Evolutionary conservation across 2,888 invertebrate genomes (phyloP).

Genomic region (Crepidodera aurea): DNA sequence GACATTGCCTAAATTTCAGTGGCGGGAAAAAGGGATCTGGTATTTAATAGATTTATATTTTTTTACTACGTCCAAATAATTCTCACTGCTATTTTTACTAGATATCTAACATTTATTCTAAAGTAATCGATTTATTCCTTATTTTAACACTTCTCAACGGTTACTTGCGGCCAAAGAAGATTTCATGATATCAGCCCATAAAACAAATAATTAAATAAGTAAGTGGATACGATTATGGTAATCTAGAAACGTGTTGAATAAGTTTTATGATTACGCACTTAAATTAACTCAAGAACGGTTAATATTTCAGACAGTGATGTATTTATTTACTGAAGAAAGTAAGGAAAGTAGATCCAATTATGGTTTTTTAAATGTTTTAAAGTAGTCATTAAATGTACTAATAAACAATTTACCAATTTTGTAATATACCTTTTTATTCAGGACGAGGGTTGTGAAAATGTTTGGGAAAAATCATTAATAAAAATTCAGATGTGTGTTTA

Average conservation of each 20-base stretch:
- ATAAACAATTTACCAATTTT: too few relatives aligned
- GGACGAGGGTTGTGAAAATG: too few relatives aligned
- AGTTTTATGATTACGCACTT: slow-evolving; percentile 14
- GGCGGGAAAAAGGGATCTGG: too few relatives aligned
- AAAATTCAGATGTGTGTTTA: too few relatives aligned
- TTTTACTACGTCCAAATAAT: too few relatives aligned
- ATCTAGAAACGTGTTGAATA: slow-evolving; percentile 18
- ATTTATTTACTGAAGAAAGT: slow-evolving; percentile 14
- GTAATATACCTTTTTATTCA: too few relatives aligned
- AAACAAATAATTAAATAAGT: slow-evolving; percentile 24
- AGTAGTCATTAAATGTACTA: background rate
- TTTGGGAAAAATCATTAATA: too few relatives aligned
- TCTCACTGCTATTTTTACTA: too few relatives aligned
- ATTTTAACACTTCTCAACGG: background rate
- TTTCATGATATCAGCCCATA: slow-evolving; percentile 26
- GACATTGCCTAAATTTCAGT: background rate
- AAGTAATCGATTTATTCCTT: too few relatives aligned
- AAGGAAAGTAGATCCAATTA: background rate
- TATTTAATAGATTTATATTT: too few relatives aligned
- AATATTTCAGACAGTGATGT: background rate
- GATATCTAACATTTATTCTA: too few relatives aligned
- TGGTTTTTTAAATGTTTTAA: background rate
- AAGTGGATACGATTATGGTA: slow-evolving; percentile 23
- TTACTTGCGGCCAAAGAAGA: background rate
- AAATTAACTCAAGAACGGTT: slow-evolving; percentile 3